Percentiles rank a stretch among this genome's conserved stretches.
phyloP scores from a whole-genome alignment of 2,797 vertebrate species.

The Babyrousa celebensis region DNA sequence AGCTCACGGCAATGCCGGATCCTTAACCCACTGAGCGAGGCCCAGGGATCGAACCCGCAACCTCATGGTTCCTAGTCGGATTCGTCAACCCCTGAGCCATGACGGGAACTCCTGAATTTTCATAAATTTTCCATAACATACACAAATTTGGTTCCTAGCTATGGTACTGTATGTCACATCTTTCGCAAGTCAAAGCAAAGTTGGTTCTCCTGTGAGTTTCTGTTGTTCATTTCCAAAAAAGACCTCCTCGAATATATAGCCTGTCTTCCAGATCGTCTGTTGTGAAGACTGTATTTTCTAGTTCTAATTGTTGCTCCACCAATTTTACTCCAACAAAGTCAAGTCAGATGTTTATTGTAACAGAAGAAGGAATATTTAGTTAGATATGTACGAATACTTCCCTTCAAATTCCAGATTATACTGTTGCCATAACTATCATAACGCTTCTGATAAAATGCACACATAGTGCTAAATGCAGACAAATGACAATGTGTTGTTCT shows the following conservation, averaged over 20 bases:
- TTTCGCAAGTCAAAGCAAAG: conserved; percentile 7
- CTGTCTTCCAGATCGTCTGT: background rate
- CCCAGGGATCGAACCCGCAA: too few relatives aligned
- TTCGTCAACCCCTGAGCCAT: too few relatives aligned
- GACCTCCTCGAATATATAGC: background rate
- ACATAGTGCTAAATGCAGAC: background rate
- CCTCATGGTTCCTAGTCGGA: too few relatives aligned
- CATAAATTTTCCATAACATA: background rate
- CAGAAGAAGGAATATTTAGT: background rate
- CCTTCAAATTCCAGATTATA: background rate
- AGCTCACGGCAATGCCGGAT: too few relatives aligned
- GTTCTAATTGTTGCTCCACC: background rate
- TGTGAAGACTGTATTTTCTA: background rate
- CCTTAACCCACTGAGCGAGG: too few relatives aligned
- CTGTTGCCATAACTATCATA: background rate
- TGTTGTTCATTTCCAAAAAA: background rate
- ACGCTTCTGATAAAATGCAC: background rate
- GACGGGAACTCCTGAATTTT: background rate
- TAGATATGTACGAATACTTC: background rate
- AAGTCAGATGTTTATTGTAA: background rate
- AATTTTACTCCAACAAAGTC: background rate
- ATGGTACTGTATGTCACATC: background rate
- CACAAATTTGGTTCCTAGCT: background rate
- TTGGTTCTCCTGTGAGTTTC: background rate
- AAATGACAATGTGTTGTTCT: background rate